phyloP scores from a whole-genome alignment of 2,113 vertebrate species.

The Chaetodon trifascialis region DNA sequence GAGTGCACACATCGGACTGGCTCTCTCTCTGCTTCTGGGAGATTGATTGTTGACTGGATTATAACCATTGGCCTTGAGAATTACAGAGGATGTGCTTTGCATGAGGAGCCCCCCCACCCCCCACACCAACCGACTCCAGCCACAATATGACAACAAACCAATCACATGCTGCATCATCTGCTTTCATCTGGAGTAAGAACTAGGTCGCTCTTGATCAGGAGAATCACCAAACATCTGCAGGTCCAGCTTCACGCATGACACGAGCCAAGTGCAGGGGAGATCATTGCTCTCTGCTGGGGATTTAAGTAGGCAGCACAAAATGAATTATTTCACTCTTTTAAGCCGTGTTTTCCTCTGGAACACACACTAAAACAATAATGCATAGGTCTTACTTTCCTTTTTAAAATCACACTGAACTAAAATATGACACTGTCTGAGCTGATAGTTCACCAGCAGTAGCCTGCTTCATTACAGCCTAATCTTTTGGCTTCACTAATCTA shows the following conservation, averaged over 20 bases:
- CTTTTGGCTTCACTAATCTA: slow-evolving; percentile 38
- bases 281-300: background rate
- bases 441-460: slow-evolving; percentile 14
- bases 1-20: slow-evolving; percentile 10
- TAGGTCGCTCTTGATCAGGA: slow-evolving; percentile 69
- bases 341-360: background rate
- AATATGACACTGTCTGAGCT: background rate
- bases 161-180: slow-evolving; percentile 68
- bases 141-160: slow-evolving; percentile 72
- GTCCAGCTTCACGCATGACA: slow-evolving; percentile 43
- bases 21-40: slow-evolving; percentile 5
- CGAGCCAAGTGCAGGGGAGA: background rate
- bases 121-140: slow-evolving; percentile 11
- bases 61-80: slow-evolving; percentile 63
- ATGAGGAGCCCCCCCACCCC: slow-evolving; percentile 29
- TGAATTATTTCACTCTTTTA: background rate
- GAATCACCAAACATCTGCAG: slow-evolving; percentile 66
- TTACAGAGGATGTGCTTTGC: slow-evolving; percentile 61
- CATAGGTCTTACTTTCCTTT: background rate
- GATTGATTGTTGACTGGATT: slow-evolving; percentile 69
- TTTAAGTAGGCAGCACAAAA: slow-evolving; percentile 16
- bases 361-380: background rate
- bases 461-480: slow-evolving; percentile 36
- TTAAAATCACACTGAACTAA: background rate
- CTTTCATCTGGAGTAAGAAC: slow-evolving; percentile 67